phyloP scores from a whole-genome alignment of 1,140 invertebrate species.

The Magallana angulata region DNA sequence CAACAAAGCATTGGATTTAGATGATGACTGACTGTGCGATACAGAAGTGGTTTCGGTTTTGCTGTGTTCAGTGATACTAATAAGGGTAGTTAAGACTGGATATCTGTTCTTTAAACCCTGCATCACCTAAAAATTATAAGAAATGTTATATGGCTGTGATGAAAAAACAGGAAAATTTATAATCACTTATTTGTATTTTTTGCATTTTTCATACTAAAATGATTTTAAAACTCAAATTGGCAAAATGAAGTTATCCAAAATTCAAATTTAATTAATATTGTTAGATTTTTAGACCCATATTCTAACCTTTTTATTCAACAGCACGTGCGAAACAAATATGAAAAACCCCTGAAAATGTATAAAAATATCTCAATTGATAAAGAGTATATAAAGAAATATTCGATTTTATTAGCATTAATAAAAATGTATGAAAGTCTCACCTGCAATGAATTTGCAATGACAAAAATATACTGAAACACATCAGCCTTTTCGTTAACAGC shows the following conservation, averaged over 20 bases:
- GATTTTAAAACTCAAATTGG: neutral
- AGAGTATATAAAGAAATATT: neutral
- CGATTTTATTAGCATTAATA: neutral
- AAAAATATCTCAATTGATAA: neutral
- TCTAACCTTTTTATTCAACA: slow-evolving; percentile 28
- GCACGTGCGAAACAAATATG: slow-evolving; percentile 28
- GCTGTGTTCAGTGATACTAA: neutral
- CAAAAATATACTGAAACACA: slow-evolving; percentile 56
- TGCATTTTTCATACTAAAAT: neutral
- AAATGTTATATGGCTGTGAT: neutral
- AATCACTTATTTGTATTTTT: neutral
- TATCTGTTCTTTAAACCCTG: neutral
- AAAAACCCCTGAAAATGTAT: slow-evolving; percentile 17
- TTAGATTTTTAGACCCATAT: neutral
- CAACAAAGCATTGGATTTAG: neutral
- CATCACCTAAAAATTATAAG: neutral
- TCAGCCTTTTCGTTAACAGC: slow-evolving; percentile 45
- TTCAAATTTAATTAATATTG: neutral
- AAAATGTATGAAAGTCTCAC: slow-evolving; percentile 22
- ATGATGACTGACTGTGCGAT: neutral
- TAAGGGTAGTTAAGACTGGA: neutral
- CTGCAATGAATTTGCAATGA: slow-evolving; percentile 54
- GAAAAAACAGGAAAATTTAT: neutral
- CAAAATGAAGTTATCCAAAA: neutral
- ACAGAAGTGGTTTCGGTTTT: neutral